phyloP scores from a whole-genome alignment of 2,888 invertebrate genomes.

The Entomobrya proxima region DNA sequence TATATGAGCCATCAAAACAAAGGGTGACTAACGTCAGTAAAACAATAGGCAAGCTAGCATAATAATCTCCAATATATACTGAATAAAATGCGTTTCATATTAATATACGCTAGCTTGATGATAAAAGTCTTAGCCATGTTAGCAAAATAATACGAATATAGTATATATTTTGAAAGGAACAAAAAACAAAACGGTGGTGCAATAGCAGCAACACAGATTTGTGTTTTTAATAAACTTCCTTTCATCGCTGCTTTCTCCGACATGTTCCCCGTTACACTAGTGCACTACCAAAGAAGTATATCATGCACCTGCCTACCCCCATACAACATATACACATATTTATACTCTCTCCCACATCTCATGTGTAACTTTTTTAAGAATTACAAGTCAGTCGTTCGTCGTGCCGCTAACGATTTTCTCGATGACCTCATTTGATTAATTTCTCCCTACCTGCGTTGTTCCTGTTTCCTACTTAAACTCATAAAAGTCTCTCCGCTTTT shows the following conservation, averaged over 20 bases:
- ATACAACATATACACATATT: neutral
- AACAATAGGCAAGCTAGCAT: neutral
- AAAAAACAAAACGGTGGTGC: neutral
- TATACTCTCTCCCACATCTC: neutral
- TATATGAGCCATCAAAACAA: neutral
- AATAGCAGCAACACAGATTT: slow-evolving; percentile 28
- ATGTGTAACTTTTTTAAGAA: slow-evolving; percentile 19
- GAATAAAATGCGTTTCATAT: neutral
- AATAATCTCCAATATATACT: neutral
- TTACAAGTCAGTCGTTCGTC: slow-evolving; percentile 21
- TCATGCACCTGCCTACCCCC: neutral
- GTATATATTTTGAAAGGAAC: slow-evolving; percentile 11
- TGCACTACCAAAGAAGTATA: neutral
- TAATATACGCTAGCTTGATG: neutral
- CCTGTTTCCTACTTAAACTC: slow-evolving; percentile 66
- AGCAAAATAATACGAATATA: neutral
- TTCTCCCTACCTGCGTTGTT: slow-evolving; percentile 56
- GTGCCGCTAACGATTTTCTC: slow-evolving; percentile 73
- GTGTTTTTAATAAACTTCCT: slow-evolving; percentile 53
- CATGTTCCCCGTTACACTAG: neutral
- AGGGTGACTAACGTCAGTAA: neutral
- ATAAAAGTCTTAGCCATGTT: too few species aligned
- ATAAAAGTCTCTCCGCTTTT: slow-evolving; percentile 48
- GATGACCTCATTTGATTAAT: slow-evolving; percentile 75
- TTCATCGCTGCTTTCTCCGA: slow-evolving; percentile 2